phyloP scores from a whole-genome alignment of 2,797 vertebrate species.

The Chloroceryle amazona region DNA sequence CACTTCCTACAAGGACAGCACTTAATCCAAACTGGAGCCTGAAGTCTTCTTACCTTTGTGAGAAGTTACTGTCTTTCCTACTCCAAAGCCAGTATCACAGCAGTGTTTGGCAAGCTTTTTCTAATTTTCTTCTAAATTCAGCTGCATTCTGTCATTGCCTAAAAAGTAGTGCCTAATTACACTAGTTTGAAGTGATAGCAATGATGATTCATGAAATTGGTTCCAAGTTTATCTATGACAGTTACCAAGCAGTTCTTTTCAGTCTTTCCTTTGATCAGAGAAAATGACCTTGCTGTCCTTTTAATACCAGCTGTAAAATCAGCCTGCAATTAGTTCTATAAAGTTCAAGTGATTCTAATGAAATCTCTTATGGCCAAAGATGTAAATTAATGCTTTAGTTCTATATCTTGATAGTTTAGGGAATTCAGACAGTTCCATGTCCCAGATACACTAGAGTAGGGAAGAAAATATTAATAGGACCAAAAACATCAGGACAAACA shows the following conservation, averaged over 20 bases:
- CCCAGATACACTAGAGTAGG: neutral
- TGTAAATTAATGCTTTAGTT: conserved; percentile 56
- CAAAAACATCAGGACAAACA: neutral
- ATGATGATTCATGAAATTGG: conserved; percentile 9
- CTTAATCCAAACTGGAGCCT: neutral
- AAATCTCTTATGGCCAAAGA: conserved; percentile 60
- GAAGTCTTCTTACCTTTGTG: neutral
- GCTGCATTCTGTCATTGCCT: neutral
- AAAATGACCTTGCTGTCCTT: conserved; percentile 59
- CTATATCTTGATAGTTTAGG: neutral
- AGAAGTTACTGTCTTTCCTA: neutral
- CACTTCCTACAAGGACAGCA: neutral
- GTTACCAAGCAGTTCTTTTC: conserved; percentile 41
- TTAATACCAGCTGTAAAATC: conserved; percentile 48
- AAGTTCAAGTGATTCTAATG: conserved; percentile 63
- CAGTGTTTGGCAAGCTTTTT: neutral
- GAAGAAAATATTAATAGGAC: neutral
- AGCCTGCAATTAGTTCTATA: conserved; percentile 57
- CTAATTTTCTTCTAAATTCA: neutral
- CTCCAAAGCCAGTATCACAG: conserved; percentile 27
- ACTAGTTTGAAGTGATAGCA: neutral
- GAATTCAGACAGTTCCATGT: neutral
- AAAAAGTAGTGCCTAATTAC: conserved; percentile 34
- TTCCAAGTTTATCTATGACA: neutral
- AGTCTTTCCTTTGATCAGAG: conserved; percentile 54